phyloP scores from a whole-genome alignment of 2,113 vertebrate species.

The Trematomus loennbergii region DNA sequence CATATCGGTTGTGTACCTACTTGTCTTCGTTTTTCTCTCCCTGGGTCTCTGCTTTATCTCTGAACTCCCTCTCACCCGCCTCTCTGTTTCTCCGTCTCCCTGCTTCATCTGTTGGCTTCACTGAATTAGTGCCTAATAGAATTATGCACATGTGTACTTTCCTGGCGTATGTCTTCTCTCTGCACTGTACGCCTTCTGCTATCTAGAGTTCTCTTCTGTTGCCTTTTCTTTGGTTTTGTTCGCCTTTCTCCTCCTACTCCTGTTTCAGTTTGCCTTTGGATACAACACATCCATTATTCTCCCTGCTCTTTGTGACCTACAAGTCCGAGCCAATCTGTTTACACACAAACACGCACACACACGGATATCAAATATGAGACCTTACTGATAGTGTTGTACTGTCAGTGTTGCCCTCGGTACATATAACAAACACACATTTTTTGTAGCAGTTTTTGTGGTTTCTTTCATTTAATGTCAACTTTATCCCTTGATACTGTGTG shows the following conservation, averaged over 20 bases:
- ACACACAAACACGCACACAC: not conserved
- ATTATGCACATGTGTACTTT: slow-evolving; percentile 53
- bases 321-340: not conserved
- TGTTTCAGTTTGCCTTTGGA: slow-evolving; percentile 44
- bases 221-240: slow-evolving; percentile 26
- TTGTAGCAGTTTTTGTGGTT: not conserved
- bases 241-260: slow-evolving; percentile 44
- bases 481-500: not conserved
- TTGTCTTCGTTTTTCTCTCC: slow-evolving; percentile 4
- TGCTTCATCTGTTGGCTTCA: slow-evolving; percentile 56
- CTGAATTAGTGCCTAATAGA: slow-evolving; percentile 64
- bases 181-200: slow-evolving; percentile 14
- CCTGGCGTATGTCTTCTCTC: slow-evolving; percentile 43
- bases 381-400: not conserved
- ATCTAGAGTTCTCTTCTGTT: slow-evolving; percentile 10
- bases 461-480: not conserved
- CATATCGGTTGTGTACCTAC: not conserved
- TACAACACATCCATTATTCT: slow-evolving; percentile 47
- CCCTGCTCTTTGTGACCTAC: slow-evolving; percentile 17
- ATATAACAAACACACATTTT: not conserved
- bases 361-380: slow-evolving; percentile 4
- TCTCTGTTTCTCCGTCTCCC: slow-evolving; percentile 6
- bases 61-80: slow-evolving; percentile 59
- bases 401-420: not conserved
- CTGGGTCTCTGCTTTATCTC: slow-evolving; percentile 9